Conservation (phyloP, 2,888 invertebrate genomes). For the Pyrrhosoma nymphula region DNA sequence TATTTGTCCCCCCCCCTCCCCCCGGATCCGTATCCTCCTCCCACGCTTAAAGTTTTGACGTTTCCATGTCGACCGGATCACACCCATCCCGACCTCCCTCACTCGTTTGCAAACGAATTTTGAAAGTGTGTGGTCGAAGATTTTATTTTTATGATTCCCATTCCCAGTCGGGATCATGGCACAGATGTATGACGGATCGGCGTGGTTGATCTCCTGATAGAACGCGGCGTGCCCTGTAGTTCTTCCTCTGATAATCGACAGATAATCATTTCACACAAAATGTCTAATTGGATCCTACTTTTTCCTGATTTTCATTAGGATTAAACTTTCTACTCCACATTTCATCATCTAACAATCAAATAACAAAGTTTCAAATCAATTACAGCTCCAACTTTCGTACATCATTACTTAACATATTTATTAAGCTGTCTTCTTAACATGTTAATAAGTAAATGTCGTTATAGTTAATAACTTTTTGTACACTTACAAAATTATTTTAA, state of each 20-base stretch:
- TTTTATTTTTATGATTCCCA: background rate
- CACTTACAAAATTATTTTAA: no score
- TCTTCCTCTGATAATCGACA: background rate
- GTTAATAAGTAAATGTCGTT: no score
- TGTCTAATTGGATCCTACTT: background rate
- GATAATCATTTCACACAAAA: background rate
- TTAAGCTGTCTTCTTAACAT: no score
- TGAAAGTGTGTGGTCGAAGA: background rate
- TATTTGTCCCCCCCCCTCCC: background rate
- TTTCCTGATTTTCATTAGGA: background rate
- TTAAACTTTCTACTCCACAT: background rate
- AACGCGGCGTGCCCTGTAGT: background rate
- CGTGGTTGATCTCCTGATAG: background rate
- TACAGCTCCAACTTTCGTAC: no score
- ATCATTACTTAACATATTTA: no score
- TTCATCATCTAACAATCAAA: background rate
- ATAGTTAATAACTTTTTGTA: no score
- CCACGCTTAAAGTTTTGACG: background rate
- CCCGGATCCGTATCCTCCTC: background rate
- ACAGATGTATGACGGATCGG: background rate
- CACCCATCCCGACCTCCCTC: background rate
- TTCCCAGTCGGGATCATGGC: background rate
- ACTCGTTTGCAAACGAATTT: background rate
- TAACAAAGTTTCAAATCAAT: no score
- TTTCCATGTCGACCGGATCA: constrained; percentile 3